Evolutionary conservation across 1,140 invertebrate genomes (phyloP).

Genomic region (Thaumetopoea pityocampa): DNA sequence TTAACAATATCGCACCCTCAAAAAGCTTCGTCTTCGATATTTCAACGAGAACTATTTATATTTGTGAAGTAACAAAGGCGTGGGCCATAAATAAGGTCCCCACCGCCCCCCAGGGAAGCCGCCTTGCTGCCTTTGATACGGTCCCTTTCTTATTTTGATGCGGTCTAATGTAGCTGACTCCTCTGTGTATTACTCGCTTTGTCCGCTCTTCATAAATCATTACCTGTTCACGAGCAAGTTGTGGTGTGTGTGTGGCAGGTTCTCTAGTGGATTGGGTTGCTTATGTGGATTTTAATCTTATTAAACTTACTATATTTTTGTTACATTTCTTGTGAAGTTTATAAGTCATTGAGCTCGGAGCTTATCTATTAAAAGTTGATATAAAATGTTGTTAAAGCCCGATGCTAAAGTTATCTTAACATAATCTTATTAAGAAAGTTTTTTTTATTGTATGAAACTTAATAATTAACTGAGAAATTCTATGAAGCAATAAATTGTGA

Average conservation of each 20-base stretch:
- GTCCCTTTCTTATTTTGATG: slow-evolving; percentile 67
- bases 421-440: too few species aligned
- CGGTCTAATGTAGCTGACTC: slow-evolving; percentile 54
- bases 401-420: too few species aligned
- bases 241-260: slow-evolving; percentile 4
- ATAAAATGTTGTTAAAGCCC: too few species aligned
- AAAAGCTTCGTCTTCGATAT: slow-evolving; percentile 55
- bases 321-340: too few species aligned
- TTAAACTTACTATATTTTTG: background rate
- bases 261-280: slow-evolving; percentile 3
- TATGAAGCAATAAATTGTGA: too few species aligned
- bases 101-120: slow-evolving; percentile 40
- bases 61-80: slow-evolving; percentile 62
- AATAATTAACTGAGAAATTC: too few species aligned
- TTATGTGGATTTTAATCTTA: background rate
- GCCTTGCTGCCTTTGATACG: slow-evolving; percentile 68
- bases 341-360: too few species aligned
- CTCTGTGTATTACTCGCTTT: slow-evolving; percentile 45
- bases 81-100: slow-evolving; percentile 63
- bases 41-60: slow-evolving; percentile 71
- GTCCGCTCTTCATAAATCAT: slow-evolving; percentile 44
- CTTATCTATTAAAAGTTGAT: too few species aligned
- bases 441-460: too few species aligned
- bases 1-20: slow-evolving; percentile 63
- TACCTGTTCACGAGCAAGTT: slow-evolving; percentile 22